Conservation (phyloP, 2,797 vertebrate genomes). For the Sebastolobus altivelis region DNA sequence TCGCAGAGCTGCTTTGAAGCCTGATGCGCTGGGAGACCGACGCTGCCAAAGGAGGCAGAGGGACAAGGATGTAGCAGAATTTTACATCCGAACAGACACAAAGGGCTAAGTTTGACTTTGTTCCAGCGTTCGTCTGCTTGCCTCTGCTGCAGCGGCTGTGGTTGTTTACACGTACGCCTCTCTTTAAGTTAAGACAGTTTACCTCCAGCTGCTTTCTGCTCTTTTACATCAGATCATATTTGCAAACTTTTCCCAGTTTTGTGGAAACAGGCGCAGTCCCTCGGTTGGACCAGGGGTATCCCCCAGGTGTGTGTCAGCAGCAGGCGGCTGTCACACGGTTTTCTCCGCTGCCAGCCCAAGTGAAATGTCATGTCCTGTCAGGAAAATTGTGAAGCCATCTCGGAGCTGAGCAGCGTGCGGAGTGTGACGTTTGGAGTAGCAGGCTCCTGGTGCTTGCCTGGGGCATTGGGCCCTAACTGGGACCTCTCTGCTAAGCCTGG, state of each 20-base stretch:
- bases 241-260: constrained; percentile 70
- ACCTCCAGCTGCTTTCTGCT: constrained; percentile 72
- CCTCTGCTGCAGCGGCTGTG: constrained; percentile 49
- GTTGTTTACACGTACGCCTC: constrained; percentile 69
- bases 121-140: constrained; percentile 52
- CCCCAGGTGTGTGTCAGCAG: constrained; percentile 73
- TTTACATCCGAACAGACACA: constrained; percentile 71
- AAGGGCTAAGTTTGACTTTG: constrained; percentile 76
- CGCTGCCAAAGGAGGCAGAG: constrained; percentile 63
- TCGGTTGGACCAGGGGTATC: constrained; percentile 64
- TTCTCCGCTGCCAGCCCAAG: constrained; percentile 73
- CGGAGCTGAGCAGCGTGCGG: constrained; percentile 61
- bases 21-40: constrained; percentile 62
- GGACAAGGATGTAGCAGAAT: constrained; percentile 73
- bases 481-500: constrained; percentile 62
- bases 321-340: constrained; percentile 72
- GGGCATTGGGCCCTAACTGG: constrained; percentile 76
- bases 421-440: constrained; percentile 70
- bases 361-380: constrained; percentile 86
- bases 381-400: constrained; percentile 80
- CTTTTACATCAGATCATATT: constrained; percentile 71
- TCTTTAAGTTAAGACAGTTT: constrained; percentile 69
- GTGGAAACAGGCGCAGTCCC: constrained; percentile 47
- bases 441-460: constrained; percentile 78
- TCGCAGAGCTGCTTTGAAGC: constrained; percentile 76